These are phyloP conservation scores for Muscicapa striata DNA, from an alignment of 2,797 vertebrate species.

Conservation along the genomic window DNA sequence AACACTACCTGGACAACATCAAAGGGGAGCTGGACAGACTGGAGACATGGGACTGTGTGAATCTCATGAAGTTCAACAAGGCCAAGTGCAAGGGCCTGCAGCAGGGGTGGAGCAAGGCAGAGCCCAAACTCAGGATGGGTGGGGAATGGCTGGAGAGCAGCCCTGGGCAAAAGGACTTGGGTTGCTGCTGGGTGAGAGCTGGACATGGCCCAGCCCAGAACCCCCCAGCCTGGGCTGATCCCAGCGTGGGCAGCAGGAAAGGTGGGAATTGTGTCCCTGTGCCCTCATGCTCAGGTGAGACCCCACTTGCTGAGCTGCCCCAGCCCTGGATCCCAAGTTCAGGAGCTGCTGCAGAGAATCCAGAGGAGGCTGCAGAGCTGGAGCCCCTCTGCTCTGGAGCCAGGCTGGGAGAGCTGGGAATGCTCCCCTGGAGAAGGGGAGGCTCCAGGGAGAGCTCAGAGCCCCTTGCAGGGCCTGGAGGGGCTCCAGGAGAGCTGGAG, in stretches of 20 bases:
- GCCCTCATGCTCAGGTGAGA: neutral
- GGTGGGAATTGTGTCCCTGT: too few species aligned
- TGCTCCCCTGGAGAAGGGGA: neutral
- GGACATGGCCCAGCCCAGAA: neutral
- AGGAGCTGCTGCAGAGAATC: neutral
- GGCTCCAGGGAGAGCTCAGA: fast-evolving
- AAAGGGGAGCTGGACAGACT: neutral
- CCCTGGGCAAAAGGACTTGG: neutral
- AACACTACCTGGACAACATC: neutral
- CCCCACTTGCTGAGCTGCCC: neutral
- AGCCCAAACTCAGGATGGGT: neutral
- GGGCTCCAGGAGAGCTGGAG: too few species aligned
- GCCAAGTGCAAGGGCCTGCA: neutral
- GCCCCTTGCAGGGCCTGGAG: neutral
- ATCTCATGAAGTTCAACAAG: neutral
- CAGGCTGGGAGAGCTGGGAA: neutral
- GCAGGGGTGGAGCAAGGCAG: neutral
- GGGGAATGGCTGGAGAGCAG: neutral
- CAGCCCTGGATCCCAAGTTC: neutral
- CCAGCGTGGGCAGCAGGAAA: neutral
- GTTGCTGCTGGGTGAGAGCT: neutral
- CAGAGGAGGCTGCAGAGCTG: neutral
- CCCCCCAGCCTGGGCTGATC: neutral
- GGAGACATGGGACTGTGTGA: neutral
- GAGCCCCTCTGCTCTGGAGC: neutral